Conservation (phyloP, 2,888 invertebrate genomes). For the Venustoraphidia nigricollis region DNA sequence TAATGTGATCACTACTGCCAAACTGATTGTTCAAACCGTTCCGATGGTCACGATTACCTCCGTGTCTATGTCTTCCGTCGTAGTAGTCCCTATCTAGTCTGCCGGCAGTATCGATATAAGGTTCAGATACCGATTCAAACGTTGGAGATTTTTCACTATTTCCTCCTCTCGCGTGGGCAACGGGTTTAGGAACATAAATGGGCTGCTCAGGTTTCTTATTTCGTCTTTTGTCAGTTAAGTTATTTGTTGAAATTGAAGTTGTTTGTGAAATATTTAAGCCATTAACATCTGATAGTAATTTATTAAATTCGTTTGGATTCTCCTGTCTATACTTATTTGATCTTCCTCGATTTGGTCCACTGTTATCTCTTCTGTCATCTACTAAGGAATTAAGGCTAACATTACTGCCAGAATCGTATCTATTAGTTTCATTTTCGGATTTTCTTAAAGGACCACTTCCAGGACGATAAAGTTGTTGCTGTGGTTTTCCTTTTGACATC, state of each 20-base stretch:
- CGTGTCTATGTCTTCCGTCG: too few species aligned
- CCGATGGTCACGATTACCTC: too few species aligned
- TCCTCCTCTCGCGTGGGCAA: conserved; percentile 27
- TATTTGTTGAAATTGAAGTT: conserved; percentile 4
- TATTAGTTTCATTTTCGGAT: conserved; percentile 37
- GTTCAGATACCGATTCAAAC: too few species aligned
- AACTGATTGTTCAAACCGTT: conserved; percentile 19
- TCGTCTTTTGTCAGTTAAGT: conserved; percentile 19
- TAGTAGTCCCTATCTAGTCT: too few species aligned
- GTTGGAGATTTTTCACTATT: conserved; percentile 18
- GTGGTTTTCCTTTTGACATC: conserved; percentile 46
- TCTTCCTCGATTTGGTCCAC: conserved; percentile 18
- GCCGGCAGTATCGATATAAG: too few species aligned
- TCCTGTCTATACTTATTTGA: conserved; percentile 19
- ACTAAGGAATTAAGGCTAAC: neutral
- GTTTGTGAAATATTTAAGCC: conserved; percentile 16
- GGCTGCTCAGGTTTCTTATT: conserved; percentile 38
- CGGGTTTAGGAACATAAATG: conserved; percentile 34
- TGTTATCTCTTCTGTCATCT: conserved; percentile 14
- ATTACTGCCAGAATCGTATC: neutral
- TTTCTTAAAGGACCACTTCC: conserved; percentile 61
- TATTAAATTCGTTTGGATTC: conserved; percentile 20
- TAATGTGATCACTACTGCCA: conserved; percentile 5
- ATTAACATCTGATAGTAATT: conserved; percentile 19
- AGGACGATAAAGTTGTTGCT: conserved; percentile 56